Percentiles rank a stretch among this genome's conserved stretches.
Evolutionary conservation across 2,888 invertebrate genomes (phyloP).

Genomic region (Volucella zonaria): DNA sequence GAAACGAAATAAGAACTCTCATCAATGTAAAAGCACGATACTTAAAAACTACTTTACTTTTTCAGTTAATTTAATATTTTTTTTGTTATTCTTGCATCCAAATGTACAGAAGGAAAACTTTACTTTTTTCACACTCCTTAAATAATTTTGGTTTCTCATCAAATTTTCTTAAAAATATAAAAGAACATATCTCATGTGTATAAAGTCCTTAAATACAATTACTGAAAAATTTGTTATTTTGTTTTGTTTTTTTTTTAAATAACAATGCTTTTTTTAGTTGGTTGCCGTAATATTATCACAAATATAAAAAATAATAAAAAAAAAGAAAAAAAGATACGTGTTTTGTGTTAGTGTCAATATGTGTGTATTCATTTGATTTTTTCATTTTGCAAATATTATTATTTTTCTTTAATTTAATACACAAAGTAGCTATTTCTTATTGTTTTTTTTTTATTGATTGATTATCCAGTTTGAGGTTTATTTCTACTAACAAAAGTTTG

Average conservation of each 20-base stretch:
- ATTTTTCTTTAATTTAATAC: constrained; percentile 24
- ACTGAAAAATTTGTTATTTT: neutral
- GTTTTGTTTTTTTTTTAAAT: constrained; percentile 24
- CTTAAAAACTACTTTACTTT: constrained; percentile 33
- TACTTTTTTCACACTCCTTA: constrained; percentile 53
- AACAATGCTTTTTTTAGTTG: constrained; percentile 1
- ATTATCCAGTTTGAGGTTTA: constrained; percentile 1
- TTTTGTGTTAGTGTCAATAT: constrained; percentile 82
- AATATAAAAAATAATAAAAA: constrained; percentile 4
- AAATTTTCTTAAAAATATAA: constrained; percentile 29
- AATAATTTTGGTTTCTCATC: constrained; percentile 60
- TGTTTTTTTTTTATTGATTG: constrained; percentile 57
- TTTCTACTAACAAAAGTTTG: constrained; percentile 59
- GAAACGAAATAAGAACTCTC: neutral
- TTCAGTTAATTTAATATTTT: constrained; percentile 42
- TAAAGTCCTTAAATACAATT: constrained; percentile 29
- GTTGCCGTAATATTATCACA: constrained; percentile 52
- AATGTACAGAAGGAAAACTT: constrained; percentile 61
- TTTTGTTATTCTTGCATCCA: constrained; percentile 60
- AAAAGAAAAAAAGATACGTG: constrained; percentile 78
- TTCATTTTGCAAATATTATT: neutral
- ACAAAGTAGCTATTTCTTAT: constrained; percentile 35
- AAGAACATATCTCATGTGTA: constrained; percentile 31
- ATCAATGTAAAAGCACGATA: constrained; percentile 61
- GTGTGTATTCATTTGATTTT: constrained; percentile 75